Evolutionary conservation across 2,888 invertebrate genomes (phyloP).

Genomic region (Dryobotodes eremita): DNA sequence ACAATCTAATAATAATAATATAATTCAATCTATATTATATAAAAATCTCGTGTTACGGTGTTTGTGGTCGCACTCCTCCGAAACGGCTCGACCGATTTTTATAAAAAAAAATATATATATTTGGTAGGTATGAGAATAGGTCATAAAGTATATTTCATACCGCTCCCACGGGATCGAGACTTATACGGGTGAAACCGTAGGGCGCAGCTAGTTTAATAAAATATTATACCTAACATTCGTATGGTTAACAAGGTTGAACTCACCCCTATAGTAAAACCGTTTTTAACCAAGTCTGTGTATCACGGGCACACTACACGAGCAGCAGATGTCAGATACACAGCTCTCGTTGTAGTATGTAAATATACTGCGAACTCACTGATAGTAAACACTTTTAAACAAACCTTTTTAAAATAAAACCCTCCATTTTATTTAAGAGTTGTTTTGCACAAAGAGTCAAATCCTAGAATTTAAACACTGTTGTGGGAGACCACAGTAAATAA

Average conservation of each 20-base stretch:
- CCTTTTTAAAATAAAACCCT: not conserved
- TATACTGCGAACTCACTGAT: conserved; percentile 3
- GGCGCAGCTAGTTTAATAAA: too few species aligned
- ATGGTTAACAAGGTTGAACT: not conserved
- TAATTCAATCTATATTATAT: not conserved
- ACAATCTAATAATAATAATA: not conserved
- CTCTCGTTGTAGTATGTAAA: conserved; percentile 49
- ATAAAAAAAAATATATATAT: too few species aligned
- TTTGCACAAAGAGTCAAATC: not conserved
- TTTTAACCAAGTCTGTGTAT: not conserved
- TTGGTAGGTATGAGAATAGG: too few species aligned
- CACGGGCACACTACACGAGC: conserved; percentile 35
- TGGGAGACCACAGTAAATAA: not conserved
- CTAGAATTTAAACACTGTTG: not conserved
- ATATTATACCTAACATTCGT: not conserved
- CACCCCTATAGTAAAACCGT: not conserved
- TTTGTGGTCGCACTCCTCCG: too few species aligned
- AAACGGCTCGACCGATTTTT: too few species aligned
- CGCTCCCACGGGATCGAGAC: too few species aligned
- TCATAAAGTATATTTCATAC: too few species aligned
- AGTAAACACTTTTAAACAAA: not conserved
- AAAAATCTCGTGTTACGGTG: too few species aligned
- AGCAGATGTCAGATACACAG: conserved; percentile 58
- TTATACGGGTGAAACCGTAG: too few species aligned
- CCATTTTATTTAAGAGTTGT: not conserved